Evolutionary conservation across 2,888 invertebrate genomes (phyloP), one percentile per base, ranked within the genome.

Genomic region (Drosophila parthenogenetica): DNA sequence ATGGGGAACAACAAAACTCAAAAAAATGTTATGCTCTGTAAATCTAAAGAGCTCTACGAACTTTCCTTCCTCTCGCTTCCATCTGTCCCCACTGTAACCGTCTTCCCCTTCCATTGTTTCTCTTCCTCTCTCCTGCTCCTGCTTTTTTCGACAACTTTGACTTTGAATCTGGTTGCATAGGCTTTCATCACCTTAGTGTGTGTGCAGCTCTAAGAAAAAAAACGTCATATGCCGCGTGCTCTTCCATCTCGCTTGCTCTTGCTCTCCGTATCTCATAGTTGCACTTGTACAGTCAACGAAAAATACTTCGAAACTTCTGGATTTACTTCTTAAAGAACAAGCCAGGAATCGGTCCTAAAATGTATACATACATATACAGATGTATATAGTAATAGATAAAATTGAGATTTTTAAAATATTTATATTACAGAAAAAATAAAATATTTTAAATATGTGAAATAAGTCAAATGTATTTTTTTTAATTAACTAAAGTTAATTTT

Each of bases 21-120:
- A 53, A 70, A 65, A 69, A 59, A 64, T 65, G 39, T 60, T 63
- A 45, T 77, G 68, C 62, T 71, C 71, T 62, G 61, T 59, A 77
- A 69, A 72, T 78, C 71, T 70, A 63, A 60, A 78, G 68, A 68
- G 61, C 46, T 59, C 67, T 49, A 55, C 63, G 48, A 19, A 25
- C 55, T 45, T 60, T 43, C 40, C 39, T 11, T 13, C 25, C 50
- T 13, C 39, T 14, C 46, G 32, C 51, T 11, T 11, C 51, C 2
- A 2, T 5, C n/a, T 17, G 11, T 29, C 25, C 1, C 7, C 5
- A 7, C 7, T 1, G 3, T 22, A 4, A 3, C 3, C 22, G 22
- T 13, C 40, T 35, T 3, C 29, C 5, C 14, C 53, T 11, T 35
- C 35, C 13, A 13, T 35, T 3, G 35, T 3, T 11, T 35, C 35